These are phyloP conservation scores for Toxotes lorentzi DNA, from an alignment of 2,797 vertebrate genomes.

Conservation along the genomic window DNA sequence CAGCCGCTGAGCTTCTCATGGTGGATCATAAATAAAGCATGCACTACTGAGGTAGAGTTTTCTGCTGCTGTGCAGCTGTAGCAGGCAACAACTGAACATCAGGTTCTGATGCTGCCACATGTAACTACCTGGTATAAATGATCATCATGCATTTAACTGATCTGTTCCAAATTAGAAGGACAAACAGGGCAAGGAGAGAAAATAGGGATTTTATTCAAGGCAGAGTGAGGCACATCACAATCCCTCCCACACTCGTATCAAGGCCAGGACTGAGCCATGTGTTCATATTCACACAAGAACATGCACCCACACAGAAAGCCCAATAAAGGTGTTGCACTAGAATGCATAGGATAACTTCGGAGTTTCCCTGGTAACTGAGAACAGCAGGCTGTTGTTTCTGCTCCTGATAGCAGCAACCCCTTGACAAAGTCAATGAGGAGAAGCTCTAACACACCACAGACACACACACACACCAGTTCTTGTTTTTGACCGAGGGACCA, in stretches of 20 bases:
- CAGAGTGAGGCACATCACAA: slow-evolving; percentile 27
- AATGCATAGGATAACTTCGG: slow-evolving; percentile 26
- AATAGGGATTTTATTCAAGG: slow-evolving; percentile 9
- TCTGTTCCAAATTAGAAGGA: slow-evolving; percentile 31
- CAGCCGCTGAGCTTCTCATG: slow-evolving; percentile 42
- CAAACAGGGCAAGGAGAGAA: slow-evolving; percentile 20
- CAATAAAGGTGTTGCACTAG: slow-evolving; percentile 26
- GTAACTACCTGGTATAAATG: slow-evolving; percentile 17
- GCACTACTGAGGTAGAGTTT: slow-evolving; percentile 30
- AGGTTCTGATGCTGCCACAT: slow-evolving; percentile 23
- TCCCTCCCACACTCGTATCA: slow-evolving; percentile 33
- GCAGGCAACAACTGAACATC: slow-evolving; percentile 32
- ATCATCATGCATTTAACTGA: slow-evolving; percentile 23
- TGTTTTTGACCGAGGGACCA: slow-evolving; percentile 59
- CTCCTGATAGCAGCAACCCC: slow-evolving; percentile 29
- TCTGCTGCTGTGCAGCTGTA: slow-evolving; percentile 47
- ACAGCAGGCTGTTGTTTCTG: slow-evolving; percentile 36
- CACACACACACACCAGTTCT: slow-evolving; percentile 30
- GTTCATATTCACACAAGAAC: slow-evolving; percentile 25
- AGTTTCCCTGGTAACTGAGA: slow-evolving; percentile 42
- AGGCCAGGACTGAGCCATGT: slow-evolving; percentile 29
- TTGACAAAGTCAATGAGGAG: slow-evolving; percentile 14
- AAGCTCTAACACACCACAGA: slow-evolving; percentile 17
- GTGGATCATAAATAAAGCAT: slow-evolving; percentile 72
- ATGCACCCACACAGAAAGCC: slow-evolving; percentile 42